Evolutionary conservation across 2,888 invertebrate species (phyloP).

Genomic region (Seira ritae): DNA sequence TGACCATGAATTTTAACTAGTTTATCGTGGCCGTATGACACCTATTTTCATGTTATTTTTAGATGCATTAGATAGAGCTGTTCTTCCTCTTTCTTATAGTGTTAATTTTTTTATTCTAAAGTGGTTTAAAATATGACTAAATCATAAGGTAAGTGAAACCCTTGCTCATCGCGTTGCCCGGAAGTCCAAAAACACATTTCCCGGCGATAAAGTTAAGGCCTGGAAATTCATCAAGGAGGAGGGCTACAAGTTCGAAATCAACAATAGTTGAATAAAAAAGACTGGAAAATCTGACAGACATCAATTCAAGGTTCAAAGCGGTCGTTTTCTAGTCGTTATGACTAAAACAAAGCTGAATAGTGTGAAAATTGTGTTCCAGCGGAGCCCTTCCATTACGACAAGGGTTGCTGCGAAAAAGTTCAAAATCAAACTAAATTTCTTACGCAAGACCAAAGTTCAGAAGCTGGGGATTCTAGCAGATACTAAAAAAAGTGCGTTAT

Average conservation of each 20-base stretch:
- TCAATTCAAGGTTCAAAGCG: slow-evolving; percentile 20
- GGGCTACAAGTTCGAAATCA: slow-evolving; percentile 29
- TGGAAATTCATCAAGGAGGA: slow-evolving; percentile 36
- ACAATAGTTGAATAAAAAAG: slow-evolving; percentile 36
- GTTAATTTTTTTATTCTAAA: too few species aligned
- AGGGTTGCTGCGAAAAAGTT: slow-evolving; percentile 41
- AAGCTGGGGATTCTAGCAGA: slow-evolving; percentile 48
- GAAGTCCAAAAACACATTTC: too few species aligned
- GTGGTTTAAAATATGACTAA: too few species aligned
- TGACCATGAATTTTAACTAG: too few species aligned
- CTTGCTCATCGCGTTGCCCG: too few species aligned
- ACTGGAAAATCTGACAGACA: slow-evolving; percentile 22
- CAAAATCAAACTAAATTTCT: slow-evolving; percentile 8
- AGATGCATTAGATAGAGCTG: too few species aligned
- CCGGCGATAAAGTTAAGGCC: too few species aligned
- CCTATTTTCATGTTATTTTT: too few species aligned
- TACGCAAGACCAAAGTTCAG: slow-evolving; percentile 33
- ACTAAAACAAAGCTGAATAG: slow-evolving; percentile 12
- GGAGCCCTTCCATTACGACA: slow-evolving; percentile 27
- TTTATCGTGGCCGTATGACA: too few species aligned
- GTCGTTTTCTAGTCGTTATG: slow-evolving; percentile 4
- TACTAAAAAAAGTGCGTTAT: slow-evolving; percentile 30
- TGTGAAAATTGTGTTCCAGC: slow-evolving; percentile 14
- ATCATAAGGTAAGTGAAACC: too few species aligned
- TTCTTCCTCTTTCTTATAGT: too few species aligned